These are phyloP conservation scores for Bugulina stolonifera DNA, from an alignment of 2,888 invertebrate species.

Conservation along the genomic window DNA sequence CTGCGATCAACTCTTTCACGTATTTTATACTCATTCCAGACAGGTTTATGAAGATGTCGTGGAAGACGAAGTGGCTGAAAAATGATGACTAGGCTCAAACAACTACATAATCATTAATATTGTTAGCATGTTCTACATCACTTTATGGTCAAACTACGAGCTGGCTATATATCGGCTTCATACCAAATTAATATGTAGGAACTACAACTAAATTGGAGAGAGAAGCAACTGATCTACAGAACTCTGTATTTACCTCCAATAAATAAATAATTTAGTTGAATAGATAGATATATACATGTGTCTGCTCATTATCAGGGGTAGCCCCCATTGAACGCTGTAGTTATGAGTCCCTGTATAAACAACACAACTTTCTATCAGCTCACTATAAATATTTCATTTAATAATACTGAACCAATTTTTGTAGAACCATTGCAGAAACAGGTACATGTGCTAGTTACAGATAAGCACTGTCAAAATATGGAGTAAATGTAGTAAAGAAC, in stretches of 20 bases:
- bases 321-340: conserved; percentile 25
- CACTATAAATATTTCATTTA: too few relatives aligned
- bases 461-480: too few relatives aligned
- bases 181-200: conserved; percentile 23
- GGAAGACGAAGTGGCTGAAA: conserved; percentile 22
- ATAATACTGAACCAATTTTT: too few relatives aligned
- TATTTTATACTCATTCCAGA: conserved; percentile 10
- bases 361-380: background rate
- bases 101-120: conserved; percentile 19
- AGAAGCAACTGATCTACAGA: conserved; percentile 19
- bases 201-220: conserved; percentile 19
- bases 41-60: conserved; percentile 16
- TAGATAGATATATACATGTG: background rate
- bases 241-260: conserved; percentile 23
- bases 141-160: conserved; percentile 22
- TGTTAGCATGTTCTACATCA: conserved; percentile 14
- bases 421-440: too few relatives aligned
- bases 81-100: conserved; percentile 25
- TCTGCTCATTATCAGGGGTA: background rate
- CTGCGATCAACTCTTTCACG: conserved; percentile 22
- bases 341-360: conserved; percentile 25
- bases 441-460: too few relatives aligned
- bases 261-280: conserved; percentile 21
- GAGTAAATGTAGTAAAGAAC: too few relatives aligned
- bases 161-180: background rate